phyloP scores from a whole-genome alignment of 2,888 invertebrate genomes.

The Eupithecia centaureata region DNA sequence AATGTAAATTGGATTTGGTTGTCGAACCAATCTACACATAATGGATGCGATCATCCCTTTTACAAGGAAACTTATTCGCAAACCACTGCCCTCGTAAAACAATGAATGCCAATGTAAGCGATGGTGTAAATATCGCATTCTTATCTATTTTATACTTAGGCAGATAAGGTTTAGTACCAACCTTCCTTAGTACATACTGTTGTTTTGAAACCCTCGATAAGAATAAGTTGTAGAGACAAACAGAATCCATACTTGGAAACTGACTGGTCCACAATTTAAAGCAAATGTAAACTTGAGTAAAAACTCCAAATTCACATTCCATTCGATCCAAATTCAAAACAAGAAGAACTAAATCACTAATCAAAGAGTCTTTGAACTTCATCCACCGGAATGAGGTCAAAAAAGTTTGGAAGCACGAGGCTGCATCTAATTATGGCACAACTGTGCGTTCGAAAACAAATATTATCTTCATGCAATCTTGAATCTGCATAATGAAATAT shows the following conservation, averaged over 20 bases:
- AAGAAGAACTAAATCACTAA: background rate
- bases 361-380: background rate
- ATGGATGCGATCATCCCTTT: background rate
- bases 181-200: background rate
- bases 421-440: background rate
- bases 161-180: background rate
- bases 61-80: background rate
- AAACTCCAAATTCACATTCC: background rate
- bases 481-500: no score
- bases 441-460: background rate
- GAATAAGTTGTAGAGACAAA: background rate
- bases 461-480: background rate
- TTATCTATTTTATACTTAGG: conserved; percentile 3
- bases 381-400: background rate
- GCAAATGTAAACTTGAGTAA: background rate
- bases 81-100: background rate
- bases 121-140: background rate
- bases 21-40: background rate
- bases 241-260: background rate
- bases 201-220: background rate
- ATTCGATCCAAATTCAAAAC: background rate
- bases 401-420: background rate
- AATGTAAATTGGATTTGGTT: background rate
- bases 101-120: background rate
- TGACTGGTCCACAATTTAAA: background rate